phyloP scores from a whole-genome alignment of 2,797 vertebrate species.

The Thamnophis elegans region DNA sequence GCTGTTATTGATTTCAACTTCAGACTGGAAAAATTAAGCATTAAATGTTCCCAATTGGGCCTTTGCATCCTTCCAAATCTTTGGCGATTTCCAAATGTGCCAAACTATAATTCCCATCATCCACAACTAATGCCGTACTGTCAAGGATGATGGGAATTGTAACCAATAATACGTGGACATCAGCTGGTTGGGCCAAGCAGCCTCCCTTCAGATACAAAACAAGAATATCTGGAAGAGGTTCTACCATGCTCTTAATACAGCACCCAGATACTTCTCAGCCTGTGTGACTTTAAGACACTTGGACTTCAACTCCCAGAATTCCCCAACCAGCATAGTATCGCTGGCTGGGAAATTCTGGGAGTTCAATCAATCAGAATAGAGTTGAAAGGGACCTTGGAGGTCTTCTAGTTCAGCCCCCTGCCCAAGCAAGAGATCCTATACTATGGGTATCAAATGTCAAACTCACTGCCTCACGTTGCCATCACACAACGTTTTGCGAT shows the following conservation, averaged over 20 bases:
- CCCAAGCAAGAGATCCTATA: not conserved
- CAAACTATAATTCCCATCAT: not conserved
- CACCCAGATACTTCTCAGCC: not conserved
- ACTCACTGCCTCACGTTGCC: no score
- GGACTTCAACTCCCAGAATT: not conserved
- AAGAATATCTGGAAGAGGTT: not conserved
- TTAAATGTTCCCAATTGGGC: not conserved
- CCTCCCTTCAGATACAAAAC: not conserved
- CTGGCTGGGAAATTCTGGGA: no score
- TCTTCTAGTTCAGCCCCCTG: not conserved
- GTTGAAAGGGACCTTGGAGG: not conserved
- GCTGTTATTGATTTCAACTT: not conserved
- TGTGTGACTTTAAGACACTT: not conserved
- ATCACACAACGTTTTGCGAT: no score
- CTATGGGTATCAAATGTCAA: no score
- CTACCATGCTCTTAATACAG: not conserved
- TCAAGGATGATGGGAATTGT: not conserved
- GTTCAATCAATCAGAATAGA: not conserved
- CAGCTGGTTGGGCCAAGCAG: not conserved
- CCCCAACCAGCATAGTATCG: no score
- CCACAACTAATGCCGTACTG: not conserved
- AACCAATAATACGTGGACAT: not conserved
- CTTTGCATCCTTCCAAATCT: not conserved
- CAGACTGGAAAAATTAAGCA: not conserved
- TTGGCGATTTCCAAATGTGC: not conserved